Evolutionary conservation across 2,797 vertebrate species (phyloP), one percentile per base, ranked within the genome.

Genomic region (Pyrocephalus nanus): DNA sequence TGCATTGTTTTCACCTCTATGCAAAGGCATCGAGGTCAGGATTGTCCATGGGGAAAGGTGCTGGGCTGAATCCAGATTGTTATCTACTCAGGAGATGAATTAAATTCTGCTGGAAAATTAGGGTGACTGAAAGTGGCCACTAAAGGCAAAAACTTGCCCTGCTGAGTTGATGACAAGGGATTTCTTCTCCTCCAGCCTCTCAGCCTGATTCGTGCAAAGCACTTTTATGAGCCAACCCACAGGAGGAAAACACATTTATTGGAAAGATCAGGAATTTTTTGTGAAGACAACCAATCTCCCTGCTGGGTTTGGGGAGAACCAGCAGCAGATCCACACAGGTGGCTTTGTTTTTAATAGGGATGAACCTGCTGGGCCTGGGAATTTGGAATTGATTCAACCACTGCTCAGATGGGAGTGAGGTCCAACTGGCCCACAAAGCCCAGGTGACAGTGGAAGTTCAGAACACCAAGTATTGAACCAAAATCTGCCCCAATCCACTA

Each of bases 351-450:
- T 83, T 54, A 90, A 54, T 0, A 83, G 86, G 83, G 91, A 93
- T 90, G 92, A 93, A 80, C 64, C 43, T 79, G 61, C 64, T 79
- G 79, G 83, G 94, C 34, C 45, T 86, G 92, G 88, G 92, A 95
- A 62, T 95, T 94, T 83, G 86, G 91, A 86, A 94, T 86, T 73
- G 83, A 95, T 94, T 94, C 88, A 85, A 51, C 88, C 71, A 66
- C 67, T 62, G 67, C 92, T 75, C 15, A 73, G 79, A 65, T 36
- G 55, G 6, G 43, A 11, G 71, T 12, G 34, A 54, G 62, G 81
- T 57, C 51, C 21, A 78, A 69, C 76, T 58, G 84, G 71, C 83
- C 79, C 80, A 50, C 53, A 88, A 74, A 88, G 43, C 84, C 73
- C 75, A 74, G 90, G 85, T 67, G 89, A 62, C 72, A 62, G 15